phyloP scores from a whole-genome alignment of 2,797 vertebrate species.

The Leuciscus waleckii region DNA sequence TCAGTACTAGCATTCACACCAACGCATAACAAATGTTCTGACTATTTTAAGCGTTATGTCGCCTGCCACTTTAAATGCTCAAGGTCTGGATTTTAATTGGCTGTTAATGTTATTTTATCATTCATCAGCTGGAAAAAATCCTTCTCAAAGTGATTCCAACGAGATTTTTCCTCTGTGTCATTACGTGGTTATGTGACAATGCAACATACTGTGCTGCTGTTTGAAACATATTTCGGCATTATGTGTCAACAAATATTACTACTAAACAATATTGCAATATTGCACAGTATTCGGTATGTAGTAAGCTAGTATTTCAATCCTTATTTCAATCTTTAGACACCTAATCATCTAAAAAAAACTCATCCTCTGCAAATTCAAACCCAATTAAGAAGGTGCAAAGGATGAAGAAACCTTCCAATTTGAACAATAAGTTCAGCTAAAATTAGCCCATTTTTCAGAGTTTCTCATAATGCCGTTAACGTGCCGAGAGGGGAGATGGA shows the following conservation, averaged over 20 bases:
- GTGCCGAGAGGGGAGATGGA: slow-evolving; percentile 46
- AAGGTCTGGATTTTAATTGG: neutral
- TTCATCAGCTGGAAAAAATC: neutral
- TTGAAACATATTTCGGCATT: neutral
- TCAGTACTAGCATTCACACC: neutral
- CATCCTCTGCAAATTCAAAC: slow-evolving; percentile 37
- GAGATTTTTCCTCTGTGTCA: neutral
- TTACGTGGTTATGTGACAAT: neutral
- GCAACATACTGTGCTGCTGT: neutral
- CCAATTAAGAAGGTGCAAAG: slow-evolving; percentile 40
- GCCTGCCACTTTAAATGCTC: neutral
- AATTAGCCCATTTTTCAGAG: slow-evolving; percentile 80
- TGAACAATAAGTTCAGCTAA: slow-evolving; percentile 71
- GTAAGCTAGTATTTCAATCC: neutral
- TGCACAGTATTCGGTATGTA: neutral
- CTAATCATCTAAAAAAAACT: slow-evolving; percentile 20
- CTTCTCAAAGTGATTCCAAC: neutral
- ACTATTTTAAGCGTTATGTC: neutral
- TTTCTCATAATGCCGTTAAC: slow-evolving; percentile 72
- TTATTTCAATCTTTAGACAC: slow-evolving; percentile 18
- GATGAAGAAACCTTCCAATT: slow-evolving; percentile 60
- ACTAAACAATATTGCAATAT: neutral
- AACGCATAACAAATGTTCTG: neutral
- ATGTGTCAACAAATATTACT: neutral
- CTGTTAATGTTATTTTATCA: neutral